Percentiles rank a stretch among this genome's conserved stretches.
These are phyloP conservation scores for Physella acuta DNA, from an alignment of 1,140 invertebrate species.

Conservation along the genomic window DNA sequence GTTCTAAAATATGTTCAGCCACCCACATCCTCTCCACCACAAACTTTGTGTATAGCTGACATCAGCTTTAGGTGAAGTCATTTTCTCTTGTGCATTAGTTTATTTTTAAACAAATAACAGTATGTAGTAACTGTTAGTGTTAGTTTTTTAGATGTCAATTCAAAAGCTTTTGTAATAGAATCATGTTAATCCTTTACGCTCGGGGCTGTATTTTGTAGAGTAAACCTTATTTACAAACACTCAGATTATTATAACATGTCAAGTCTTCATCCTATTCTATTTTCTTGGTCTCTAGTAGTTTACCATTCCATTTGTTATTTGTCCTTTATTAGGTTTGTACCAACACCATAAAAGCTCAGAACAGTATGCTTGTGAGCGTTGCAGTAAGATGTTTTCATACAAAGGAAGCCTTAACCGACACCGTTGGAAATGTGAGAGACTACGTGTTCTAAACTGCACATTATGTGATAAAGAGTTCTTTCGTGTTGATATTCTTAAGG, in stretches of 20 bases:
- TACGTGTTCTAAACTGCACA: constrained; percentile 18
- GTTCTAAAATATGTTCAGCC: too few relatives aligned
- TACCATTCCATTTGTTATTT: not conserved
- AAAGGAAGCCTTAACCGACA: constrained; percentile 24
- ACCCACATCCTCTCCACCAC: too few relatives aligned
- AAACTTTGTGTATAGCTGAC: too few relatives aligned
- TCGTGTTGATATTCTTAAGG: constrained; percentile 25
- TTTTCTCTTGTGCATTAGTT: too few relatives aligned
- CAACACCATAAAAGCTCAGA: not conserved
- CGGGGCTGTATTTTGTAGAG: too few relatives aligned
- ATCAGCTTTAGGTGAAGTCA: too few relatives aligned
- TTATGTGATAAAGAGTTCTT: constrained; percentile 22
- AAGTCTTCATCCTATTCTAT: not conserved
- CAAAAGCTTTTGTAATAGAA: too few relatives aligned
- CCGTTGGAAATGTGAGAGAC: constrained; percentile 25
- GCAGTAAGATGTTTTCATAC: constrained; percentile 18
- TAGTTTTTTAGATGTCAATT: too few relatives aligned
- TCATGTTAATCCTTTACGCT: too few relatives aligned
- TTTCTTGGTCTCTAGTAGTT: not conserved
- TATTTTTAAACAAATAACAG: too few relatives aligned
- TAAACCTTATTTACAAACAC: too few relatives aligned
- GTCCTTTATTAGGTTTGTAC: constrained; percentile 4
- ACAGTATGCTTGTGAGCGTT: constrained; percentile 16
- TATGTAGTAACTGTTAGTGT: too few relatives aligned
- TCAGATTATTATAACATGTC: not conserved